Evolutionary conservation across 2,888 invertebrate genomes (phyloP).

Genomic region (Lasioglossum lativentre): DNA sequence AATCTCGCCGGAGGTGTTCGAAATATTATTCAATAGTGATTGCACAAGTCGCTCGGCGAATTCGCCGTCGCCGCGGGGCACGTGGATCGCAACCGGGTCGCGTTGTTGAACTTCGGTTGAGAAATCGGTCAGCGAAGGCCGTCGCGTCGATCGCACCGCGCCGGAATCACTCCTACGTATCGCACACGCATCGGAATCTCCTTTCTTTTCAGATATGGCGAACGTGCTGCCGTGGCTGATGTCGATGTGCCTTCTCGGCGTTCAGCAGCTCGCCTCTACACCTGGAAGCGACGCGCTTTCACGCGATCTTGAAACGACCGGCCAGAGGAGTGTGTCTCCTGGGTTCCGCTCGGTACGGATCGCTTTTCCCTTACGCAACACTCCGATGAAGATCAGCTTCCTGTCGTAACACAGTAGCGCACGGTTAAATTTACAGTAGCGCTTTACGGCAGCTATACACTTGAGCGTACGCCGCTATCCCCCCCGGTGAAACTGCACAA

Average conservation of each 20-base stretch:
- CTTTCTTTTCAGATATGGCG: slow-evolving; percentile 77
- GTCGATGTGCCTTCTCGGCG: slow-evolving; percentile 83
- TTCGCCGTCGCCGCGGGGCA: slow-evolving; percentile 11
- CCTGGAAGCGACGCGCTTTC: slow-evolving; percentile 72
- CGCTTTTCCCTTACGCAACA: neutral
- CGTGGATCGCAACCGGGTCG: slow-evolving; percentile 21
- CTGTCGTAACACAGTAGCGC: neutral
- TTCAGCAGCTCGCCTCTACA: slow-evolving; percentile 76
- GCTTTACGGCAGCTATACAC: neutral
- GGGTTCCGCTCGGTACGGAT: slow-evolving; percentile 67
- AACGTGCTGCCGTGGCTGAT: slow-evolving; percentile 82
- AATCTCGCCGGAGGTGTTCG: neutral
- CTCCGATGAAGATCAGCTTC: slow-evolving; percentile 3
- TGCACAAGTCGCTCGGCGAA: slow-evolving; percentile 27
- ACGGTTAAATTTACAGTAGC: neutral
- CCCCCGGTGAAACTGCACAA: no score
- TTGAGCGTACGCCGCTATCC: neutral
- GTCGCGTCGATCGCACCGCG: neutral
- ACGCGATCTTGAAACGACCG: slow-evolving; percentile 77
- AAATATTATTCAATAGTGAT: neutral
- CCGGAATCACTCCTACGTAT: neutral
- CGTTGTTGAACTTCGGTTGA: slow-evolving; percentile 38
- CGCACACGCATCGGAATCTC: slow-evolving; percentile 30
- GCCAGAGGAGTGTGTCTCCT: slow-evolving; percentile 37
- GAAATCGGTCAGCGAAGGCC: slow-evolving; percentile 52